These are phyloP conservation scores for Pseudomyrmex dendroicus DNA, from an alignment of 1,140 invertebrate genomes.

Conservation along the genomic window DNA sequence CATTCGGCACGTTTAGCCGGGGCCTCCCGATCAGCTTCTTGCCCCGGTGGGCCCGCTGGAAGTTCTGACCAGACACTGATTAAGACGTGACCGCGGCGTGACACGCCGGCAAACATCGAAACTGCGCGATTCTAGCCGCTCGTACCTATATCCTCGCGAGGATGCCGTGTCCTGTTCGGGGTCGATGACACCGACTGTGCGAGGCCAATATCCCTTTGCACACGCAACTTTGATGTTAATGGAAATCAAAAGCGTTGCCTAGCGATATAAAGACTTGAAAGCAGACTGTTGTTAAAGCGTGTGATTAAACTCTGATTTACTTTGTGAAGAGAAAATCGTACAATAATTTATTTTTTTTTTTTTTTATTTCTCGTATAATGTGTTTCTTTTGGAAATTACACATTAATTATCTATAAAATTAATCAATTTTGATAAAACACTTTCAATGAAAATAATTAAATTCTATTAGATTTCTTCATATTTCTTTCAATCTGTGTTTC, in stretches of 20 bases:
- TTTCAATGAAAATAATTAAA: too few species aligned
- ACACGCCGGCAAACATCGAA: conserved; percentile 64
- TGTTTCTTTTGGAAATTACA: too few species aligned
- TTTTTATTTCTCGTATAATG: too few species aligned
- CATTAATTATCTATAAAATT: too few species aligned
- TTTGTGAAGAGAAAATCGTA: neutral
- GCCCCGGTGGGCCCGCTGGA: conserved; percentile 48
- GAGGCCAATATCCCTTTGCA: conserved; percentile 51
- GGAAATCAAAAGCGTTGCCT: conserved; percentile 42
- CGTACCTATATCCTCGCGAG: conserved; percentile 13
- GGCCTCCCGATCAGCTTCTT: conserved; percentile 65
- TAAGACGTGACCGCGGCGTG: conserved; percentile 80
- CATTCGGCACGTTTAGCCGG: conserved; percentile 81
- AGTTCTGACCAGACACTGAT: conserved; percentile 71
- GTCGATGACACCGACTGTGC: conserved; percentile 54
- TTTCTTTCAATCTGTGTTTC: neutral
- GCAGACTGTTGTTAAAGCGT: neutral
- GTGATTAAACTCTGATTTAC: conserved; percentile 30
- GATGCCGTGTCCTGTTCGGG: conserved; percentile 21
- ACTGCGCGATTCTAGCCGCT: conserved; percentile 33
- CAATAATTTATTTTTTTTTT: neutral
- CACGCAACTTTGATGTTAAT: conserved; percentile 56
- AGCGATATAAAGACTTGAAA: conserved; percentile 26
- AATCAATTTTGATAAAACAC: too few species aligned
- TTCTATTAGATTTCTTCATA: too few species aligned